A percentile compares a stretch with the other conserved stretches of the same genome.
Evolutionary conservation across 1,140 invertebrate species (phyloP).

Genomic region (Ceratosolen solmsi): DNA sequence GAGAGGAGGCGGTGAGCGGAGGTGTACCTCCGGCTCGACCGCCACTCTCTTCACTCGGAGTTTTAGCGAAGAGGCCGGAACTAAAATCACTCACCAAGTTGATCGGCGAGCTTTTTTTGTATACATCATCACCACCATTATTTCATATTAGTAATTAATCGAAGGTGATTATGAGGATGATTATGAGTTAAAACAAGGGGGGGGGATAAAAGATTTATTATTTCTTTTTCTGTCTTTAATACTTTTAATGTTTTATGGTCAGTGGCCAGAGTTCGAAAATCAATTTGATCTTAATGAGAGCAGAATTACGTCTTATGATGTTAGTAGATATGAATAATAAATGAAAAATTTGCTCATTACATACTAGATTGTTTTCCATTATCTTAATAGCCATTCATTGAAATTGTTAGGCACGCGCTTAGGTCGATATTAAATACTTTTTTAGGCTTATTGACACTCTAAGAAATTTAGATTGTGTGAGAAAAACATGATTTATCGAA

Average conservation of each 20-base stretch:
- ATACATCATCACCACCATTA: conserved; percentile 58
- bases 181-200: conserved; percentile 38
- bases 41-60: conserved; percentile 86
- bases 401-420: too few species aligned
- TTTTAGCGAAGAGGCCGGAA: conserved; percentile 89
- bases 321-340: conserved; percentile 9
- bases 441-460: too few species aligned
- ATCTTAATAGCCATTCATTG: too few species aligned
- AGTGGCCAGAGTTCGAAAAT: not conserved
- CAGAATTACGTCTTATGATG: too few species aligned
- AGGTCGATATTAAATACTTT: too few species aligned
- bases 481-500: too few species aligned
- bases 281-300: conserved; percentile 2
- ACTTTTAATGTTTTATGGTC: not conserved
- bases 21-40: conserved; percentile 72
- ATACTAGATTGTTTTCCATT: not conserved
- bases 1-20: conserved; percentile 72
- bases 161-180: conserved; percentile 52
- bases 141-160: conserved; percentile 69
- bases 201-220: not conserved
- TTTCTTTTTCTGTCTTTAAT: too few species aligned
- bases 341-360: not conserved
- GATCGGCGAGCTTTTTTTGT: conserved; percentile 83
- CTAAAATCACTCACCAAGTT: conserved; percentile 91
- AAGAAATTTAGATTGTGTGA: not conserved